Evolutionary conservation across 2,888 invertebrate species (phyloP), one percentile per base, ranked within the genome.

Genomic region (Spialia ferax): DNA sequence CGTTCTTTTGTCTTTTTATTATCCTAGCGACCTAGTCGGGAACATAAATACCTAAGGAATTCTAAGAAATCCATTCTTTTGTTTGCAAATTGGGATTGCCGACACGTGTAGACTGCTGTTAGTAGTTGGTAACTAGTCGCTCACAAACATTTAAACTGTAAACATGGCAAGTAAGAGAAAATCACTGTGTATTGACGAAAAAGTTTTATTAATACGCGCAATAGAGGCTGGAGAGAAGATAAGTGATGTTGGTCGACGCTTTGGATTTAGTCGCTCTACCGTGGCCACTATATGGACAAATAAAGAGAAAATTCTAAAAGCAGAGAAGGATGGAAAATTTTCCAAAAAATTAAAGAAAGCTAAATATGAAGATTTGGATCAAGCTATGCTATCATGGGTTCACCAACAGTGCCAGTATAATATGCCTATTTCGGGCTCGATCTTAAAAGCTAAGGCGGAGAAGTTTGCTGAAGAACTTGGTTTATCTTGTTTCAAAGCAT

Each of bases 261-360:
- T 75, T 71, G 72, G 68, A 72, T 26, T 77, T n/a, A 76, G 75
- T 70, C 72, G 15, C 7, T 77, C 77, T 57, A 79, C 76, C 32
- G 73, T 77, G 8, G 11, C 74, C 26, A 77, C 76, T 18, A 77
- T 77, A 55, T 78, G 75, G 75, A 77, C 78, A 73, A 77, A 77
- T 42, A 70, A 77, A 67, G 65, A 77, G 73, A 75, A 55, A 75
- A 74, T 75, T 75, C 72, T 77, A 0, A 76, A 75, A 29, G 78
- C 78, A 2, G 74, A 38, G 65, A 3, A 29, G 52, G 71, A 76
- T 6, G 76, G 76, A 69, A 76, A 75, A 11, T 72, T 67, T 48
- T 70, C 69, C 22, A 79, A 79, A 70, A 79, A 77, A 77, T 75
- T 77, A 73, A 75, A 48, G 65, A 78, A 74, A 52, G 74, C 77